These are phyloP conservation scores for Plagodis pulveraria DNA, from an alignment of 2,888 invertebrate genomes.

Conservation along the genomic window DNA sequence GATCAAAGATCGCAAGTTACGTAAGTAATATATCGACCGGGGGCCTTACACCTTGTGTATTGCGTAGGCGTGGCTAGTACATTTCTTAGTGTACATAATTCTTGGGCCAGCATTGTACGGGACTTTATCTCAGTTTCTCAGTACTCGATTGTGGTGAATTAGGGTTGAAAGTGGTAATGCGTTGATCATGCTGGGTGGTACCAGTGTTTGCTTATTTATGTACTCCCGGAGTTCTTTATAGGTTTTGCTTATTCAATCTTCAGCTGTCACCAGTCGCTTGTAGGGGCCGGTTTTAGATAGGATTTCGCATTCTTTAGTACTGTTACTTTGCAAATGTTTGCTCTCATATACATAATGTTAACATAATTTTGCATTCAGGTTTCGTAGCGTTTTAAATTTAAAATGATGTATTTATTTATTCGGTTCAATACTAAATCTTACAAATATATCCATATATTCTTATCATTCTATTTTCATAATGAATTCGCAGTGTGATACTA, in stretches of 20 bases:
- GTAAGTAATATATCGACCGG: slow-evolving; percentile 54
- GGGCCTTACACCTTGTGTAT: slow-evolving; percentile 52
- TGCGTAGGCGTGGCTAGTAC: slow-evolving; percentile 47
- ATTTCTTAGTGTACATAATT: slow-evolving; percentile 30
- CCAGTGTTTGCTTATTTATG: slow-evolving; percentile 30
- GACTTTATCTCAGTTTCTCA: slow-evolving; percentile 37
- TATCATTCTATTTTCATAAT: no score
- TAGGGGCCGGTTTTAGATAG: slow-evolving; percentile 13
- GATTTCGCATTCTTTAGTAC: not conserved
- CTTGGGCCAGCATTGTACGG: slow-evolving; percentile 43
- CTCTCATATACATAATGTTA: not conserved
- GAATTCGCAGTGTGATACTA: no score
- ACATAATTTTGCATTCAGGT: no score
- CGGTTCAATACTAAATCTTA: no score
- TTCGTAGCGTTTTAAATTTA: no score
- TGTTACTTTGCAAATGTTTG: not conserved
- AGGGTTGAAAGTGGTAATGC: slow-evolving; percentile 26
- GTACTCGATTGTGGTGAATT: slow-evolving; percentile 32
- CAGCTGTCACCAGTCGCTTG: slow-evolving; percentile 15
- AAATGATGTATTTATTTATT: no score
- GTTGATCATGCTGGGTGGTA: slow-evolving; percentile 26
- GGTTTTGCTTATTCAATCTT: slow-evolving; percentile 34
- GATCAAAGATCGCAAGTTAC: slow-evolving; percentile 48
- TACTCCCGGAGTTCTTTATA: slow-evolving; percentile 34
- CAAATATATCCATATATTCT: no score